Percentiles rank a stretch among this genome's conserved stretches.
Evolutionary conservation across 2,113 vertebrate genomes (phyloP).

Genomic region (Salvelinus alpinus): DNA sequence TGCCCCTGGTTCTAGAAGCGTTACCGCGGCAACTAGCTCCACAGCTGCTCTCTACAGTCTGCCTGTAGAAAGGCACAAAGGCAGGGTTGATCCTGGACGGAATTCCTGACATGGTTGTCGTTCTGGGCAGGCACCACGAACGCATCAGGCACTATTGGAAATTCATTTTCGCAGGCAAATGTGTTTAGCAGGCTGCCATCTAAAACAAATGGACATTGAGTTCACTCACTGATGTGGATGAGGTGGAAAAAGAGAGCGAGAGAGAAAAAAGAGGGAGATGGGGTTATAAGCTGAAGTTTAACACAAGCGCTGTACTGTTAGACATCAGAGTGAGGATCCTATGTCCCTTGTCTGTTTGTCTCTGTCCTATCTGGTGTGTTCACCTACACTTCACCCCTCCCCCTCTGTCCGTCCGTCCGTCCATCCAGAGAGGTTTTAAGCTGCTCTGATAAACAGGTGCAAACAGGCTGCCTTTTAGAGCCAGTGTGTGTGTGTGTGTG

Average conservation of each 20-base stretch:
- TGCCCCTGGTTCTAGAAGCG: constrained; percentile 7
- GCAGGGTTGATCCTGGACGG: constrained; percentile 34
- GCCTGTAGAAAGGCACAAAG: background rate
- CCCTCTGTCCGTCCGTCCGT: background rate
- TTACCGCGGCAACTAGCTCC: constrained; percentile 11
- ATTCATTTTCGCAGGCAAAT: constrained; percentile 61
- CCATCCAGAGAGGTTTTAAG: background rate
- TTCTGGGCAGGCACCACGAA: constrained; percentile 61
- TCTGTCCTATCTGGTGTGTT: constrained; percentile 11
- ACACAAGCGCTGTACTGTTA: constrained; percentile 27
- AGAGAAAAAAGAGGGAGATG: constrained; percentile 26
- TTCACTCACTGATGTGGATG: constrained; percentile 52
- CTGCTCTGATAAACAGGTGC: constrained; percentile 48
- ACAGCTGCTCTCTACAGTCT: constrained; percentile 51
- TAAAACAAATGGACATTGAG: constrained; percentile 61
- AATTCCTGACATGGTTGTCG: constrained; percentile 61
- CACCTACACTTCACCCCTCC: constrained; percentile 23
- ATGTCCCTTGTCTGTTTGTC: too few relatives aligned
- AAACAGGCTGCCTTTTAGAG: constrained; percentile 34
- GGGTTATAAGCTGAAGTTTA: background rate
- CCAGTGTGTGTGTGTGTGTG: too few relatives aligned
- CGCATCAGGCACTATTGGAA: constrained; percentile 50
- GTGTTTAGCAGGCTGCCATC: constrained; percentile 61
- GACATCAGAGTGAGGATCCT: background rate
- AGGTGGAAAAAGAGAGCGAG: constrained; percentile 36